Base-by-base conservation (phyloP, 1,140 invertebrate genomes). In the Halyomorpha halys region DNA sequence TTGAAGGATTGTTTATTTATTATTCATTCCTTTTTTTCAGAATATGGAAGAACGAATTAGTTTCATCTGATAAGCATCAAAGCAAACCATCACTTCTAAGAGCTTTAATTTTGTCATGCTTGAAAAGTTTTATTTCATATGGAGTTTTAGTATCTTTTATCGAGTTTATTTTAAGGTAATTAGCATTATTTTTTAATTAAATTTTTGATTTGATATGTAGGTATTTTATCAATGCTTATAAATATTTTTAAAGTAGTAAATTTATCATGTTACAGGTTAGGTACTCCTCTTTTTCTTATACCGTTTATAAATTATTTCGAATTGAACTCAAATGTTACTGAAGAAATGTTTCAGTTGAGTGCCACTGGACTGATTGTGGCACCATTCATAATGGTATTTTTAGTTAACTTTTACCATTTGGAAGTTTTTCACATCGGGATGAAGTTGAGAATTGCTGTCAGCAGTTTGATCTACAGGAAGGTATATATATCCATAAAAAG, bases 401-500 rank as follows among this genome's bases (percentile, higher is more conserved):
- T 86, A 2, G 81, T 84, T 69, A 90, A 95, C 77, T 83, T 85
- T 4, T 89, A 87, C 70, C 86, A 92, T 77, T 83, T 92, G 73
- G 82, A 78, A 54, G 76, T 86, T 23, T 76, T 83, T 64, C 85
- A 88, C 69, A 78, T 86, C 68, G 89, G 89, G 30, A 86, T 92
- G 82, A 85, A 88, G 75, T 81, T 90, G 67, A 79, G 88, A 66
- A 80, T 91, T 47, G 84, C 87, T 3, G 84, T 86, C 71, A 86
- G 84, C 69, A 85, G 87, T 0, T 76, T 92, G 44, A 84, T 93
- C 66, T 94, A 91, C 74, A 82, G 87, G 73, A 93, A 92, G 82
- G 84, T 89, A 75, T 73, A 21, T 60, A 4, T 30, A 4, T 30
- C 27, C 3, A 3, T 30, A 30, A 30, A 30, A 30, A 4, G 8